Evolutionary conservation across 2,888 invertebrate genomes (phyloP).

Genomic region (Amphimallon solstitiale): DNA sequence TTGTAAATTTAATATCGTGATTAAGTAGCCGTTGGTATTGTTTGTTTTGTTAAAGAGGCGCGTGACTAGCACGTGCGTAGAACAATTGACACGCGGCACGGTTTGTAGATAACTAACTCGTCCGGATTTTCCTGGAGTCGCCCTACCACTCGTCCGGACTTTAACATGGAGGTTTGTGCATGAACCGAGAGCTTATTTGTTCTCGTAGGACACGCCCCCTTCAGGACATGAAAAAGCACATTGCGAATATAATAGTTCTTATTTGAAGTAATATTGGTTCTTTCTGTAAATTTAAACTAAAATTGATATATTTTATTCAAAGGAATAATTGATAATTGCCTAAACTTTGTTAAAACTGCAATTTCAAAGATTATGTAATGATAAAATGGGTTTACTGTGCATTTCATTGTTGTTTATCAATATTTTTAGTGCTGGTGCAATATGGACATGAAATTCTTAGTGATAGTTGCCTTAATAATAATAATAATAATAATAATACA

Average conservation of each 20-base stretch:
- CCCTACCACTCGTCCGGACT: conserved; percentile 41
- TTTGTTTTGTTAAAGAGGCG: conserved; percentile 43
- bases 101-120: conserved; percentile 49
- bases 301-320: no score
- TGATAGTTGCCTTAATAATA: no score
- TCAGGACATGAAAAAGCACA: background rate
- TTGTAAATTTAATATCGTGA: conserved; percentile 17
- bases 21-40: conserved; percentile 28
- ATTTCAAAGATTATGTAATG: no score
- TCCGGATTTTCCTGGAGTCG: conserved; percentile 49
- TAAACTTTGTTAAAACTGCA: no score
- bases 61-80: conserved; percentile 50
- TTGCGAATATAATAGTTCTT: background rate
- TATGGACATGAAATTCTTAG: no score
- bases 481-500: no score
- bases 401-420: no score
- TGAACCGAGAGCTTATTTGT: conserved; percentile 25
- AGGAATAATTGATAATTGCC: no score
- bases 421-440: no score
- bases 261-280: background rate
- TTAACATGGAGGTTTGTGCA: conserved; percentile 18
- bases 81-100: conserved; percentile 52
- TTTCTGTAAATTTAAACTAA: no score
- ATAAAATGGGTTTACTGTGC: no score
- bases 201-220: conserved; percentile 25